phyloP scores from a whole-genome alignment of 1,140 invertebrate genomes.

The Marisa cornuarietis region DNA sequence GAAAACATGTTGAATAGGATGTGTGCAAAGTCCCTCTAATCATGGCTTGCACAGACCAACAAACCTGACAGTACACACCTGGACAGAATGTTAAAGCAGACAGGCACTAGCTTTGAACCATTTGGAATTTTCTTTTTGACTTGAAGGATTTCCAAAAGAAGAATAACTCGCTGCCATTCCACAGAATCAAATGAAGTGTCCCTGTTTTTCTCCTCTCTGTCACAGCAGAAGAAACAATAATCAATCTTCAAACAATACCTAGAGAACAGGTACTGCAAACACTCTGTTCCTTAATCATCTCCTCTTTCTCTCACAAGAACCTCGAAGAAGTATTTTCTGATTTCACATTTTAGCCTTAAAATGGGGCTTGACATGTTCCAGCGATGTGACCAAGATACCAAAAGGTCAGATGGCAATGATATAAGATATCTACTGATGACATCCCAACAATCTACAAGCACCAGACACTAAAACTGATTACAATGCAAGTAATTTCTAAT shows the following conservation, averaged over 20 bases:
- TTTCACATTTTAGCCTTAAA: no score
- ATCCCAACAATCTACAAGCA: no score
- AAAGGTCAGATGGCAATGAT: no score
- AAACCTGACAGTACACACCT: constrained; percentile 61
- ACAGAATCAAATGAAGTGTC: constrained; percentile 36
- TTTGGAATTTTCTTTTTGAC: constrained; percentile 80
- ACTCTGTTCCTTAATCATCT: no score
- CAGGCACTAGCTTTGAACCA: constrained; percentile 73
- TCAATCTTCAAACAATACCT: neutral
- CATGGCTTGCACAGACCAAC: neutral
- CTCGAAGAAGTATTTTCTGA: no score
- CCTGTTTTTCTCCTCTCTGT: constrained; percentile 1
- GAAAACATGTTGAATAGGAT: neutral
- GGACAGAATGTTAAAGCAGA: constrained; percentile 84
- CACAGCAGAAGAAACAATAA: neutral
- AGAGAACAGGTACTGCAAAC: no score
- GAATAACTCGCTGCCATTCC: constrained; percentile 80
- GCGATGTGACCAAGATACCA: no score
- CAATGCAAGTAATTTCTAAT: neutral
- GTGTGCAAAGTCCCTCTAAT: neutral
- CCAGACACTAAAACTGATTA: neutral
- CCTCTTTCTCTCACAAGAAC: no score
- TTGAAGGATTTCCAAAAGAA: constrained; percentile 85
- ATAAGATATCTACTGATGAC: no score
- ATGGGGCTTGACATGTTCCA: neutral